Base-by-base conservation (phyloP, 2,113 vertebrate species). In the Microtus montanus region DNA sequence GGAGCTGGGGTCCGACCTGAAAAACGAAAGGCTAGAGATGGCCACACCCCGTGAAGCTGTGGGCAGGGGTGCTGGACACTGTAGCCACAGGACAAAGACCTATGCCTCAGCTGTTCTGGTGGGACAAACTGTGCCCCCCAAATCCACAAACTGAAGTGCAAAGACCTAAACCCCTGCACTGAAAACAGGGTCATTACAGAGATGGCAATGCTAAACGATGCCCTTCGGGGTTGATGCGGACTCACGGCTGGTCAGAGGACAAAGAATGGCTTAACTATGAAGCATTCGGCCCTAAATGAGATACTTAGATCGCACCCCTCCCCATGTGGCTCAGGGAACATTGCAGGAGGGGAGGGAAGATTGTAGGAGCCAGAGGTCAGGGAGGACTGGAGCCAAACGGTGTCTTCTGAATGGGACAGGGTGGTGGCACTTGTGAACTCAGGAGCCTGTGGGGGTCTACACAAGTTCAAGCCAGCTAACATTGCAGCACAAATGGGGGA, bases 141-240 rank as follows among this genome's bases (percentile, higher is more conserved):
- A 38, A 77, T 6, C 15, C 2, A 0, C 0, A 6, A 2, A n/a
- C 0, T 0, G 68, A 33, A 38, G 14, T 9, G 7, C 44, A 22
- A 13, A n/a, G 30, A 30, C n/a, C 33, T 17, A n/a, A 30, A 10
- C 52, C 44, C 26, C 5, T 2, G 35, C 5, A 68, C 3, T 5
- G 30, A 94, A 89, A 33, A 12, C 4, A 44, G 35, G 17, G 26
- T 19, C 33, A n/a, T 78, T 2, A 49, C 5, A 47, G 7, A 75
- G 79, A 52, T 2, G 22, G 30, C 10, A 6, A 19, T 35, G 22
- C 35, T 35, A 80, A 47, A 73, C 1, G 26, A 58, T 88, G 70
- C 26, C 35, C 64, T 26, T 17, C 1, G 38, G 17, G 15, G 14
- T 44, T 64, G 79, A 54, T 38, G 24, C 12, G 2, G 22, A 38